phyloP scores from a whole-genome alignment of 1,140 invertebrate genomes.

The Coptotermes formosanus region DNA sequence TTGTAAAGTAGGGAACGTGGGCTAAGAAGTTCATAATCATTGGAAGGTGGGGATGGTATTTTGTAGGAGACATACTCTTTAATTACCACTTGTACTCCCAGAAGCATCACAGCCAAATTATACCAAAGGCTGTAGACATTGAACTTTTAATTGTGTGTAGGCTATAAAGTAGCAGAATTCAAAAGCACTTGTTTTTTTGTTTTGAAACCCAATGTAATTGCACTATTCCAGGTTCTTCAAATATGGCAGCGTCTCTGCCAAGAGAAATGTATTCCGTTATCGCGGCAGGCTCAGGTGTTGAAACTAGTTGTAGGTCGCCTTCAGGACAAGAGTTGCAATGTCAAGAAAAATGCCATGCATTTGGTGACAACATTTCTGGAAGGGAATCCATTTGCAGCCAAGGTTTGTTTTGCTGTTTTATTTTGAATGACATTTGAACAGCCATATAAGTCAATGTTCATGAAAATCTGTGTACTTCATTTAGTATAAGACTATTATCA shows the following conservation, averaged over 20 bases:
- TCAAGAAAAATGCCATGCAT: slow-evolving; percentile 76
- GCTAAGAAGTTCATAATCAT: no score
- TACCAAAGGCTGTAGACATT: no score
- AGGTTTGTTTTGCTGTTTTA: slow-evolving; percentile 49
- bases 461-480: no score
- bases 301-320: slow-evolving; percentile 62
- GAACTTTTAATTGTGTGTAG: no score
- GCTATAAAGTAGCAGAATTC: no score
- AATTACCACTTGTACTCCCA: no score
- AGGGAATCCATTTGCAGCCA: slow-evolving; percentile 72
- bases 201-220: background rate
- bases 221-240: slow-evolving; percentile 60
- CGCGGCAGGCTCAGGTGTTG: slow-evolving; percentile 61
- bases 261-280: slow-evolving; percentile 70
- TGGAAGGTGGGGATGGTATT: no score
- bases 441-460: background rate
- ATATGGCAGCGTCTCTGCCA: slow-evolving; percentile 71
- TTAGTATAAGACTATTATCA: no score
- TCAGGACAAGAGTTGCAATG: slow-evolving; percentile 72
- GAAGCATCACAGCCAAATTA: no score
- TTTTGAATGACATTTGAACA: background rate
- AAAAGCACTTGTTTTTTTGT: no score
- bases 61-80: no score
- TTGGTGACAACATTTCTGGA: slow-evolving; percentile 71
- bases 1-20: no score